These are phyloP conservation scores for Ophion obscuratus DNA, from an alignment of 2,888 invertebrate species.

Conservation along the genomic window DNA sequence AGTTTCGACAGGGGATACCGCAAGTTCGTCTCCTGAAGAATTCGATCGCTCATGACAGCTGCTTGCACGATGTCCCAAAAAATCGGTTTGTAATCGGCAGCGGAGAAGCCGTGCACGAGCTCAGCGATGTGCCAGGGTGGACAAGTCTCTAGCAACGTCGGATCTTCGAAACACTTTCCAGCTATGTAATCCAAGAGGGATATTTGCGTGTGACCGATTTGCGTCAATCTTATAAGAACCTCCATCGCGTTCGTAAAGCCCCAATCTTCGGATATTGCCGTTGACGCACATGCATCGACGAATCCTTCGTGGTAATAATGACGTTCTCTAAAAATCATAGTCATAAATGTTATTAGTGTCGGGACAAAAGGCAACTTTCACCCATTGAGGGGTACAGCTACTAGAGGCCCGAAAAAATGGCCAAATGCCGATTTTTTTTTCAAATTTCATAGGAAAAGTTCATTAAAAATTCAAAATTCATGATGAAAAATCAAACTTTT, in stretches of 20 bases:
- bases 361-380: background rate
- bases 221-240: conserved; percentile 55
- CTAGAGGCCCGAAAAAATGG: no score
- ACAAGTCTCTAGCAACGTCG: conserved; percentile 82
- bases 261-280: conserved; percentile 68
- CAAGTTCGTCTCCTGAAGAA: conserved; percentile 5
- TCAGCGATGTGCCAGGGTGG: conserved; percentile 84
- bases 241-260: conserved; percentile 61
- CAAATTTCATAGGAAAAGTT: no score
- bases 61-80: conserved; percentile 85
- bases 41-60: conserved; percentile 82
- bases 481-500: no score
- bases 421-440: no score
- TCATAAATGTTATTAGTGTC: background rate
- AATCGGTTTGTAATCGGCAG: conserved; percentile 87
- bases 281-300: conserved; percentile 85
- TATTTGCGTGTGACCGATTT: conserved; percentile 80
- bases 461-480: no score
- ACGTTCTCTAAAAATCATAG: conserved; percentile 82
- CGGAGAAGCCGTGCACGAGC: conserved; percentile 86
- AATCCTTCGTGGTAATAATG: conserved; percentile 88
- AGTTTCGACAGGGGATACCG: conserved; percentile 84
- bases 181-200: conserved; percentile 87
- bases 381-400: no score
- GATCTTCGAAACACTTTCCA: conserved; percentile 83